These are phyloP conservation scores for Hoplostethus atlanticus DNA, from an alignment of 2,797 vertebrate genomes.

Conservation along the genomic window DNA sequence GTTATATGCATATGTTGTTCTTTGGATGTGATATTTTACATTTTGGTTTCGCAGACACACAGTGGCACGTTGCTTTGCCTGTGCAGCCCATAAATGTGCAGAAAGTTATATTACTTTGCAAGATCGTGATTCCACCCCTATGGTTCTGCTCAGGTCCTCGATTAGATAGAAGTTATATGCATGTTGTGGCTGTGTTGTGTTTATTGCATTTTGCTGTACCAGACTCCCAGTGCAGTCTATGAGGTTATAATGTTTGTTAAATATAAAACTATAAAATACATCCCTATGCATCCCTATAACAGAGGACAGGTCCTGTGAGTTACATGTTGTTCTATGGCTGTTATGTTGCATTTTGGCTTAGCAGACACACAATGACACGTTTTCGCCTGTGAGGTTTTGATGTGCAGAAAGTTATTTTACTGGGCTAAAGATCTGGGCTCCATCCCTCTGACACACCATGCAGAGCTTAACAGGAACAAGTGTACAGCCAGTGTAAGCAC, in stretches of 20 bases:
- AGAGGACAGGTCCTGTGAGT: neutral
- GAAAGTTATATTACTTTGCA: neutral
- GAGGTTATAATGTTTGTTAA: too few relatives aligned
- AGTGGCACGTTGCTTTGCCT: neutral
- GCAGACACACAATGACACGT: neutral
- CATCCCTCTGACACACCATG: conserved; percentile 3
- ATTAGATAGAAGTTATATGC: too few relatives aligned
- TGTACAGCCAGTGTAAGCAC: conserved; percentile 44
- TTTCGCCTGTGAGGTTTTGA: neutral
- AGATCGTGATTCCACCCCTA: neutral
- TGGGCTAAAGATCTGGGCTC: conserved; percentile 6
- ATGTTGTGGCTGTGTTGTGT: too few relatives aligned
- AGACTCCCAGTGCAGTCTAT: too few relatives aligned
- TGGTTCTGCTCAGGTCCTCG: too few relatives aligned
- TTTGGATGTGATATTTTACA: neutral
- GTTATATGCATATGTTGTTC: neutral
- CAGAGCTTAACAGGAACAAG: neutral
- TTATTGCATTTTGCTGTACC: too few relatives aligned
- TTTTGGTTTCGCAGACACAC: neutral
- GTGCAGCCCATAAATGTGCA: neutral
- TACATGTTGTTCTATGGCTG: neutral
- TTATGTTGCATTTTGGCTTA: neutral
- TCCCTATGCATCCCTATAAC: too few relatives aligned
- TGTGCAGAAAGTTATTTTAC: neutral
- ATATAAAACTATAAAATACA: too few relatives aligned